phyloP scores from a whole-genome alignment of 2,113 vertebrate genomes.

The Ellobius talpinus region DNA sequence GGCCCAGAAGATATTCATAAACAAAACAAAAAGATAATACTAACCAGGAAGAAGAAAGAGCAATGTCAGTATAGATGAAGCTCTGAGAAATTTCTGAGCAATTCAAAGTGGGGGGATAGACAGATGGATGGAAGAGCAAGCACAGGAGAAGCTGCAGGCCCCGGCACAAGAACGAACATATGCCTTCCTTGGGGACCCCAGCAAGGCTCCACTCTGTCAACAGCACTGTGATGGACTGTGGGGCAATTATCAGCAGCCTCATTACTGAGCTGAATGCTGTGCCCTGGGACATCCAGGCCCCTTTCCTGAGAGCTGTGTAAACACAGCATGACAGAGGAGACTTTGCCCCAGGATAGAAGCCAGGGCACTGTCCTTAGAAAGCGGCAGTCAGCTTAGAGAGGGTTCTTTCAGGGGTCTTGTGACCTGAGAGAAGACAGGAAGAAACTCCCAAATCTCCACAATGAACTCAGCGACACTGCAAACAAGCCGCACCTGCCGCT shows the following conservation, averaged over 20 bases:
- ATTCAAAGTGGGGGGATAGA: not conserved
- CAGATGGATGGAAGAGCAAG: not conserved
- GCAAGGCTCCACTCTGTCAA: not conserved
- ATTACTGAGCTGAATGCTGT: conserved; percentile 3
- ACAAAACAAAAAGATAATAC: not conserved
- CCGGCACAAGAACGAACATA: not conserved
- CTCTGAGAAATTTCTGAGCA: no score
- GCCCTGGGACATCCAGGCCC: conserved; percentile 11
- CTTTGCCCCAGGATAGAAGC: conserved; percentile 22
- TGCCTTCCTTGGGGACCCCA: not conserved
- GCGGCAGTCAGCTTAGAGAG: not conserved
- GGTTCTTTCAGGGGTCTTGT: not conserved
- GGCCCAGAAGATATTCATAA: not conserved
- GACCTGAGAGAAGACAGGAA: not conserved
- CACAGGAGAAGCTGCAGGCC: not conserved
- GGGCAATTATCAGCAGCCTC: conserved; percentile 34
- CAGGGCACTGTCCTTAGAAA: conserved; percentile 24
- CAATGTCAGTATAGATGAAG: not conserved
- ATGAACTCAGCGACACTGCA: not conserved
- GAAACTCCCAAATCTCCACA: conserved; percentile 6
- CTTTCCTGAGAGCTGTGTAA: conserved; percentile 44
- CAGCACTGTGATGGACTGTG: not conserved
- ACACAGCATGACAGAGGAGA: conserved; percentile 61
- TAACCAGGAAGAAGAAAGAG: not conserved
- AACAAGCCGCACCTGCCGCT: not conserved